phyloP scores from a whole-genome alignment of 1,140 invertebrate species.

The Triops longicaudatus region DNA sequence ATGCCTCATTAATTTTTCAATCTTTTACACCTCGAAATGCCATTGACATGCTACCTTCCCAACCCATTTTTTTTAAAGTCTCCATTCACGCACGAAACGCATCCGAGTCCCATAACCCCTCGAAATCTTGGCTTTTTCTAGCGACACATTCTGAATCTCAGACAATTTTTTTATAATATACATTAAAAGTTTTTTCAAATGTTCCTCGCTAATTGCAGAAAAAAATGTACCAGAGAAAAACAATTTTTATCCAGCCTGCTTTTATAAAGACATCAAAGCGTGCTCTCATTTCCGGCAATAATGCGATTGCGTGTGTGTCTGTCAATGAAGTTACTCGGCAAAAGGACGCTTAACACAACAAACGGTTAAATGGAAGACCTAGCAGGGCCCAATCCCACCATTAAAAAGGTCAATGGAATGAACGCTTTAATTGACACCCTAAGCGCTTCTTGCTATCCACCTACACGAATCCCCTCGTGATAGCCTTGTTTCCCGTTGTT shows the following conservation, averaged over 20 bases:
- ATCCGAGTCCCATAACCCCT: too few species aligned
- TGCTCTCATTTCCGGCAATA: slow-evolving; percentile 2
- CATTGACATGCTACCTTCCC: slow-evolving; percentile 11
- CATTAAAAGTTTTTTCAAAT: neutral
- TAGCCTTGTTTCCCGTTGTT: slow-evolving; percentile 10
- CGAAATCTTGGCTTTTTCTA: too few species aligned
- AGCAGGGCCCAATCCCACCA: neutral
- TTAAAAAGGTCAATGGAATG: slow-evolving; percentile 1
- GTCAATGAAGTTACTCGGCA: neutral
- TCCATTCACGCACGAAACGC: too few species aligned
- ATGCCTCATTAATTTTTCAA: slow-evolving; percentile 12
- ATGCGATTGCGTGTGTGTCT: neutral
- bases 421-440: slow-evolving; percentile 15
- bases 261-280: slow-evolving; percentile 5
- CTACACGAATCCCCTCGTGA: neutral
- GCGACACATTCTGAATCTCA: neutral
- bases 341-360: neutral
- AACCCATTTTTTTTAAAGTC: neutral
- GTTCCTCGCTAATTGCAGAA: too few species aligned
- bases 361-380: neutral
- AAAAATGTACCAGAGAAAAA: too few species aligned
- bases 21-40: slow-evolving; percentile 10
- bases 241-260: neutral
- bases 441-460: neutral
- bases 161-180: neutral